Evolutionary conservation across 2,888 invertebrate species (phyloP).

Genomic region (Tyria jacobaeae): DNA sequence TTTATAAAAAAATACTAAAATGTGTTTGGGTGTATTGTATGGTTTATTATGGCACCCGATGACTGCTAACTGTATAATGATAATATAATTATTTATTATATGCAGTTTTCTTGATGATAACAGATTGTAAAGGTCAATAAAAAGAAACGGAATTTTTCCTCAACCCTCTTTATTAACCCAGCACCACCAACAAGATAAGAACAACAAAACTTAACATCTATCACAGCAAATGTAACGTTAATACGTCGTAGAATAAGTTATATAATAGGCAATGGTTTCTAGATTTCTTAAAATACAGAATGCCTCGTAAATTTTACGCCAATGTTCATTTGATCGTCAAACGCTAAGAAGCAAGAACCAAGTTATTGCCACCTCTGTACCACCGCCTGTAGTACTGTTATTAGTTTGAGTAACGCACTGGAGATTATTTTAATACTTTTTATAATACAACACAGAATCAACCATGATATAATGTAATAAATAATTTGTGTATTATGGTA

Average conservation of each 20-base stretch:
- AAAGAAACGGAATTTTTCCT: slow-evolving; percentile 57
- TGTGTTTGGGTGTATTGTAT: too few species aligned
- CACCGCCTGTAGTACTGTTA: not conserved
- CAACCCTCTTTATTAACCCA: slow-evolving; percentile 80
- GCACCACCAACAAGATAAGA: slow-evolving; percentile 66
- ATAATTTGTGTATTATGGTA: too few species aligned
- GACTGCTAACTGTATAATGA: too few species aligned
- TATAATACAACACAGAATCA: not conserved
- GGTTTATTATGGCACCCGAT: too few species aligned
- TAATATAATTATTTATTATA: too few species aligned
- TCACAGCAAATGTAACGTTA: slow-evolving; percentile 73
- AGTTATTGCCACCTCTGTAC: slow-evolving; percentile 26
- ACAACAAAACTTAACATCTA: slow-evolving; percentile 74
- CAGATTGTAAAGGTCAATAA: not conserved
- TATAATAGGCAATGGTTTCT: slow-evolving; percentile 25
- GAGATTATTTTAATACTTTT: not conserved
- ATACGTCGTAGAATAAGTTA: slow-evolving; percentile 38
- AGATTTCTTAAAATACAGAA: slow-evolving; percentile 13
- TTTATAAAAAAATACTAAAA: too few species aligned
- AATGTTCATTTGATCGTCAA: slow-evolving; percentile 30
- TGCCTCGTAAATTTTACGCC: slow-evolving; percentile 34
- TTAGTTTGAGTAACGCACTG: not conserved
- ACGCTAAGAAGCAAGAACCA: slow-evolving; percentile 25
- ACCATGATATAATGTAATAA: not conserved
- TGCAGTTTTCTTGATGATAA: not conserved